Evolutionary conservation across 30 jellyfish, hydroid and myxozoan genomes (phyloP), one percentile per base, ranked within the genome.

Genomic region (Mastigias papua): DNA sequence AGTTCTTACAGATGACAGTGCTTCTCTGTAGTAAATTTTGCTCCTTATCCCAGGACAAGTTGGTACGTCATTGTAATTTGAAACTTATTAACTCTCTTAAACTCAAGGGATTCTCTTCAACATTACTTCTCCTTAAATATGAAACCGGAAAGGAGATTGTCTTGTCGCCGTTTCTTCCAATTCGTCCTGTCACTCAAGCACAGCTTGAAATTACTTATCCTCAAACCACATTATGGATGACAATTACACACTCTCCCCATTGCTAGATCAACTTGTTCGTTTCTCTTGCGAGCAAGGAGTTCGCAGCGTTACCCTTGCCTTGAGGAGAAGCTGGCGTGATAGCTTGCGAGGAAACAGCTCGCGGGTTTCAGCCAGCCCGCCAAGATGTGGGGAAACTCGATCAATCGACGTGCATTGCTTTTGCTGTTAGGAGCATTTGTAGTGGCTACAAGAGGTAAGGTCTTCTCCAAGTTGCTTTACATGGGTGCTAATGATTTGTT

Each of bases 281-380:
- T 42, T 69, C 42, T 30, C 66, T 26, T 33, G 37, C 76, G 69
- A 61, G 88, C 75, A 77, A 62, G 88, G 88, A 42, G 65, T 57
- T 6, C 77, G 78, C 32, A 15, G 88, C 91, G 74, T 58, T 21
- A 58, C 61, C 60, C 49, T 62, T 69, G 76, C 82, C 92, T 28
- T 49, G 78, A 71, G 74, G 92, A 83, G 82, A 35, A 25, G 82
- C 92, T 83, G 92, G 92, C 67, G 72, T 83, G 92, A 20, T 68
- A 48, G 92, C 92, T 83, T 83, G 92, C 92, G 92, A 83, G 92
- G 70, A n/a, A n/a, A 69, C 30, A 9, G 92, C 92, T 83, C 92
- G 92, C 92, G 75, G 92, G 92, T 83, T 69, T 83, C 92, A 83
- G 82, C 92, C 92, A 70, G 92, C 82, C 92, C 92, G 88, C 92